Evolutionary conservation across 92 coral and sea anemone genomes (phyloP).

Genomic region (Desmophyllum pertusum): DNA sequence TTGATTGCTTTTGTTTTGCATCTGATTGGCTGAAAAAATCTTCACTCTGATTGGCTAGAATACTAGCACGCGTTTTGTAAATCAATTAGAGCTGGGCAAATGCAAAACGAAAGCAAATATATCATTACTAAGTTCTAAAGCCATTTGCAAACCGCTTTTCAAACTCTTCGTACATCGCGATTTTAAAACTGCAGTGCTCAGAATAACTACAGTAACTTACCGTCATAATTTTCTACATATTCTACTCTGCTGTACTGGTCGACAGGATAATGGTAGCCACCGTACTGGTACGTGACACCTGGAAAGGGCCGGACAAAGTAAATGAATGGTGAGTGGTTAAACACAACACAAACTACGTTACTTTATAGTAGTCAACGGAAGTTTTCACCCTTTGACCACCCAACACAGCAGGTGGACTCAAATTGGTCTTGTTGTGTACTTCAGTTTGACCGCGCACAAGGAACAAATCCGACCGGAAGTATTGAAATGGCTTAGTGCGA

Average conservation of each 20-base stretch:
- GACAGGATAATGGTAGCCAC: constrained; percentile 51
- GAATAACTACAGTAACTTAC: constrained; percentile 25
- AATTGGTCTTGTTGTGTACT: background rate
- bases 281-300: constrained; percentile 43
- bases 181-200: background rate
- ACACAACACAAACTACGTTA: too few relatives aligned
- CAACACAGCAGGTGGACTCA: too few relatives aligned
- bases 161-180: background rate
- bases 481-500: background rate
- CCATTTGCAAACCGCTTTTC: background rate
- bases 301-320: background rate
- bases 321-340: background rate
- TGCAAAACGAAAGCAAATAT: background rate
- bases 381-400: too few relatives aligned
- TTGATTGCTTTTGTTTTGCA: background rate
- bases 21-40: background rate
- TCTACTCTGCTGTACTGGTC: constrained; percentile 73
- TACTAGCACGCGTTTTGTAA: background rate
- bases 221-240: constrained; percentile 79
- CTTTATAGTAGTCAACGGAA: too few relatives aligned
- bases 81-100: too few relatives aligned
- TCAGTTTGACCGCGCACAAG: background rate
- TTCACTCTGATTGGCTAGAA: background rate
- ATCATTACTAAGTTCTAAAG: too few relatives aligned
- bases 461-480: too few relatives aligned